A percentile compares a stretch with the other conserved stretches of the same genome.
Conservation (phyloP, 2,888 invertebrate genomes). For the Cacoxenus indagator region DNA sequence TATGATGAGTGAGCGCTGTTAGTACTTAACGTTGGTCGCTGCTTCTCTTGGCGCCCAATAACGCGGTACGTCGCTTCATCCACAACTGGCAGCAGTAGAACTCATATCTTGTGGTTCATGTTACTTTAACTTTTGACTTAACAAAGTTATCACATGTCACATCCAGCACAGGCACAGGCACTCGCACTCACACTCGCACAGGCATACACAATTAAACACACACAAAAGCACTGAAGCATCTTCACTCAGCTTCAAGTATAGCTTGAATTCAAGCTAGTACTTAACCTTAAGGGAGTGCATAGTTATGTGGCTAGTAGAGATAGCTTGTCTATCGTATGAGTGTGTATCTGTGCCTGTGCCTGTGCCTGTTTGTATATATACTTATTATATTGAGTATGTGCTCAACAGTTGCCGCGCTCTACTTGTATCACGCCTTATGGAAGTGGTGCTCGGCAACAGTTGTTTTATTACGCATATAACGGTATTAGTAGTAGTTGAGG, state of each 20-base stretch:
- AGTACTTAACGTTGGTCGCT: too few relatives aligned
- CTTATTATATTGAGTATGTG: conserved; percentile 22
- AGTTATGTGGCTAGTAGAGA: too few relatives aligned
- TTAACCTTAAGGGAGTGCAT: too few relatives aligned
- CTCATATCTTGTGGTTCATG: conserved; percentile 21
- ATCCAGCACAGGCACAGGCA: not conserved
- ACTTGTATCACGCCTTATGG: too few relatives aligned
- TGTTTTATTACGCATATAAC: conserved; percentile 14
- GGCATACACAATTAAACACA: not conserved
- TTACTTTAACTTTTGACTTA: conserved; percentile 22
- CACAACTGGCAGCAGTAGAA: not conserved
- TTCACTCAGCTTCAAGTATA: too few relatives aligned
- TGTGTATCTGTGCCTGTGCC: too few relatives aligned
- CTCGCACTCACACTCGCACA: not conserved
- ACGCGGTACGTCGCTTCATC: too few relatives aligned
- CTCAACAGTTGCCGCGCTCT: conserved; percentile 2
- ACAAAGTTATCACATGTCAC: conserved; percentile 22
- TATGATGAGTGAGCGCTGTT: too few relatives aligned
- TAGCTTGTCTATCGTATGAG: too few relatives aligned
- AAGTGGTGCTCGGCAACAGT: conserved; percentile 3
- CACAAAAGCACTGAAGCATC: too few relatives aligned
- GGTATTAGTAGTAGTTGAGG: not conserved
- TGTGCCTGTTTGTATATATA: not conserved
- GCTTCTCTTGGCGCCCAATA: too few relatives aligned
- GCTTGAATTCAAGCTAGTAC: too few relatives aligned